Conservation (phyloP, 2,797 vertebrate genomes). For the Lophotriccus pileatus region DNA sequence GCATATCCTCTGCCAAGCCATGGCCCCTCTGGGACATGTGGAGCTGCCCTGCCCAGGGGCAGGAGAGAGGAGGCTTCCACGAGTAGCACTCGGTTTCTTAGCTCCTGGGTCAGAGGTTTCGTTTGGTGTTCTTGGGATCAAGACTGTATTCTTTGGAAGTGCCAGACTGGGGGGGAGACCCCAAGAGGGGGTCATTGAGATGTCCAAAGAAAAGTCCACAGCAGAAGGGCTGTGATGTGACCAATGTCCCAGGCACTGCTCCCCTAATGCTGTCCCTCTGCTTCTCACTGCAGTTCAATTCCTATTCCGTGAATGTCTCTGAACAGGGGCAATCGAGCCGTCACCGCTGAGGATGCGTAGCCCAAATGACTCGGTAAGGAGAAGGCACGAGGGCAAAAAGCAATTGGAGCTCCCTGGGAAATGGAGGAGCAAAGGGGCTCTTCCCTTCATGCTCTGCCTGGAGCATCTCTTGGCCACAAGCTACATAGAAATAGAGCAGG, state of each 20-base stretch:
- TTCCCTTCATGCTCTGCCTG: neutral
- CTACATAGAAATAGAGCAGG: neutral
- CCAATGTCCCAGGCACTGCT: neutral
- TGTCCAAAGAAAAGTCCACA: neutral
- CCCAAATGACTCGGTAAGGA: neutral
- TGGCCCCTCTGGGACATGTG: rapidly evolving
- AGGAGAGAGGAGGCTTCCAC: neutral
- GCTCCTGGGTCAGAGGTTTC: neutral
- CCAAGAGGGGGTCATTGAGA: neutral
- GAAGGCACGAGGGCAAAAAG: neutral
- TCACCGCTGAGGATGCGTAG: neutral
- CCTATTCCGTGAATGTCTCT: neutral
- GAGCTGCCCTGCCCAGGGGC: neutral
- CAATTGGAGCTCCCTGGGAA: neutral
- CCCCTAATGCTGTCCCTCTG: neutral
- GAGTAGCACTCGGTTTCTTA: neutral
- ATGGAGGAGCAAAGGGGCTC: neutral
- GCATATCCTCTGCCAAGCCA: neutral
- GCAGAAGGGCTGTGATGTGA: neutral
- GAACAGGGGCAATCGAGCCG: neutral
- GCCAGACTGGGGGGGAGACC: neutral
- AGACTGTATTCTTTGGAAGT: neutral
- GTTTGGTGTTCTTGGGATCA: neutral
- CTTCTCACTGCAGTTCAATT: neutral
- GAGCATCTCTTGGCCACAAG: neutral